Evolutionary conservation across 2,888 invertebrate genomes (phyloP).

Genomic region (Acanthosoma haemorrhoidale): DNA sequence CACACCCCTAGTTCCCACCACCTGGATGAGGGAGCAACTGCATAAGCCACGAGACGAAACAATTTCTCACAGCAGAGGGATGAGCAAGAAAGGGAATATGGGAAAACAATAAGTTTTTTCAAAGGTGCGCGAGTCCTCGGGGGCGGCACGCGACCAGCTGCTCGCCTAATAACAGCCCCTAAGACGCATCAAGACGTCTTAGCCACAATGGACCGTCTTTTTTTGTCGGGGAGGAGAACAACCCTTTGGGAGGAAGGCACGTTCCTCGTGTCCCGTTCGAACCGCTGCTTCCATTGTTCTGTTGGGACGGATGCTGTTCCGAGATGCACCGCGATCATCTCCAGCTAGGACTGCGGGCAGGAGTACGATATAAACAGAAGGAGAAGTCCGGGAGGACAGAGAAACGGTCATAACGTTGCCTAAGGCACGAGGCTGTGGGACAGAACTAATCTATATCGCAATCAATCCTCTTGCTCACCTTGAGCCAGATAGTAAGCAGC

Average conservation of each 20-base stretch:
- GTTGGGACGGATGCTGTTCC: background rate
- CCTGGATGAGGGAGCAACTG: no score
- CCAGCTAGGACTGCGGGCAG: no score
- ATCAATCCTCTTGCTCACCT: no score
- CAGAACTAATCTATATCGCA: no score
- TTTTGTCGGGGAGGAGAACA: background rate
- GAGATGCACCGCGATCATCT: no score
- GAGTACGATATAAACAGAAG: no score
- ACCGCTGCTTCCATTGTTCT: background rate
- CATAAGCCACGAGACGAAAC: conserved; percentile 25
- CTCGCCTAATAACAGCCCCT: conserved; percentile 15
- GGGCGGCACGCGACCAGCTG: background rate
- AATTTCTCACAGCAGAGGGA: background rate
- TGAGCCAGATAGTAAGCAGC: no score
- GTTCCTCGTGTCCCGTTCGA: background rate
- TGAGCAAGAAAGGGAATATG: background rate
- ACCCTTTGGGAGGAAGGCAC: conserved; percentile 20
- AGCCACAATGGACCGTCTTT: conserved; percentile 19
- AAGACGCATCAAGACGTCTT: conserved; percentile 23
- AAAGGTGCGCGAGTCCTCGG: background rate
- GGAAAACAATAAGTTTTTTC: conserved; percentile 7
- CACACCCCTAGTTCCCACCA: background rate
- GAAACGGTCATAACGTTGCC: no score
- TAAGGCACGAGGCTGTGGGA: no score
- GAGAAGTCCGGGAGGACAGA: no score